These are phyloP conservation scores for Carcina quercana DNA, from an alignment of 2,888 invertebrate genomes.

Conservation along the genomic window DNA sequence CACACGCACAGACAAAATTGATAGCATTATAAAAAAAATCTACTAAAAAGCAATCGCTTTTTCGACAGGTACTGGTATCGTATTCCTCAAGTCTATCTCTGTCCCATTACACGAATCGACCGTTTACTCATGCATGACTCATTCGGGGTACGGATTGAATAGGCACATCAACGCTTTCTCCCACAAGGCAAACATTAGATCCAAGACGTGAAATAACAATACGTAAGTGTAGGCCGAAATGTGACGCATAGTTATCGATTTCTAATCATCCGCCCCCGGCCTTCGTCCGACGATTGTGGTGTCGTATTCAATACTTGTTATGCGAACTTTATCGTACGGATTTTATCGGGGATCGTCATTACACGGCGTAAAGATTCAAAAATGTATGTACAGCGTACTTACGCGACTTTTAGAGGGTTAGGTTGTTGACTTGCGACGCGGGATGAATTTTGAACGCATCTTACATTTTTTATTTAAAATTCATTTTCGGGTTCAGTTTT, in stretches of 20 bases:
- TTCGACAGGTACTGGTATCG: too few relatives aligned
- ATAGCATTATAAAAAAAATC: too few relatives aligned
- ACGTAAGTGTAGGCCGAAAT: conserved; percentile 42
- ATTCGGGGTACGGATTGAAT: too few relatives aligned
- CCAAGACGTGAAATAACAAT: conserved; percentile 35
- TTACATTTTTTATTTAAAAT: too few relatives aligned
- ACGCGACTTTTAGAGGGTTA: too few relatives aligned
- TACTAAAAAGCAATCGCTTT: too few relatives aligned
- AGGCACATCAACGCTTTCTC: background rate
- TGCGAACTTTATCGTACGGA: conserved; percentile 2
- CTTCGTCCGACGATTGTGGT: conserved; percentile 22
- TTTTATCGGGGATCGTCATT: conserved; percentile 1
- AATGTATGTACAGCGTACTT: background rate
- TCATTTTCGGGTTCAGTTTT: too few relatives aligned
- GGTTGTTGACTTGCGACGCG: conserved; percentile 1
- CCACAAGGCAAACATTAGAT: background rate
- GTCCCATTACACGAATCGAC: too few relatives aligned
- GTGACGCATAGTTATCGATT: conserved; percentile 66
- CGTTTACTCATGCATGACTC: too few relatives aligned
- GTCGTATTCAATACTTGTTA: conserved; percentile 14
- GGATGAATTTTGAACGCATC: background rate
- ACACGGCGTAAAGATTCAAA: conserved; percentile 1
- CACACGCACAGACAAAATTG: too few relatives aligned
- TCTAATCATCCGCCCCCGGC: conserved; percentile 62
- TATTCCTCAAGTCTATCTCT: too few relatives aligned